Evolutionary conservation across 2,888 invertebrate species (phyloP).

Genomic region (Drosophila mimetica): DNA sequence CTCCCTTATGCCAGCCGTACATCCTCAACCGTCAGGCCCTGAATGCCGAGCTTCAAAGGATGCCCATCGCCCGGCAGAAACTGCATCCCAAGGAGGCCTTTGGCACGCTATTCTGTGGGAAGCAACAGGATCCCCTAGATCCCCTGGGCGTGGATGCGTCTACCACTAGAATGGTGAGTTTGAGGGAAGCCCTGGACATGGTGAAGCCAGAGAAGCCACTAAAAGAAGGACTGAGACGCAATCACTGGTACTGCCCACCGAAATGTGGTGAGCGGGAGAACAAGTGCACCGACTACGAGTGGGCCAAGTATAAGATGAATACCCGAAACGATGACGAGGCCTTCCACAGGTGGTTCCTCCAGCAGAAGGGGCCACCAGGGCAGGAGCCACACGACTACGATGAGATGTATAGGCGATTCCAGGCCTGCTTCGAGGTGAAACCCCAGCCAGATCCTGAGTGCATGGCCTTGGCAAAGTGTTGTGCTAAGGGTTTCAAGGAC

Average conservation of each 20-base stretch:
- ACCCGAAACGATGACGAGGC: constrained; percentile 32
- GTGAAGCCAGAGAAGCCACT: background rate
- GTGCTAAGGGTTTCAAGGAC: constrained; percentile 12
- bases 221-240: constrained; percentile 27
- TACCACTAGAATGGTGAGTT: background rate
- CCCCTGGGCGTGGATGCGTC: constrained; percentile 11
- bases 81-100: constrained; percentile 24
- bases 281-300: constrained; percentile 53
- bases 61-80: constrained; percentile 42
- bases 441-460: constrained; percentile 3
- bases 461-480: constrained; percentile 37
- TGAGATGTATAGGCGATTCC: constrained; percentile 51
- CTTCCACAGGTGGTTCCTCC: constrained; percentile 9
- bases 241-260: constrained; percentile 42
- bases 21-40: constrained; percentile 48
- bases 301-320: constrained; percentile 50
- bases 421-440: constrained; percentile 46
- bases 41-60: constrained; percentile 17
- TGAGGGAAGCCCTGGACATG: constrained; percentile 30
- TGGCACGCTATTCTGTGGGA: constrained; percentile 18
- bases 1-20: background rate
- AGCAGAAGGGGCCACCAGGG: background rate
- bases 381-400: constrained; percentile 60
- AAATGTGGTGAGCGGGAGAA: constrained; percentile 32
- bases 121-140: background rate